Base-by-base conservation (phyloP, 2,797 vertebrate genomes). In the Pogonophryne albipinna region DNA sequence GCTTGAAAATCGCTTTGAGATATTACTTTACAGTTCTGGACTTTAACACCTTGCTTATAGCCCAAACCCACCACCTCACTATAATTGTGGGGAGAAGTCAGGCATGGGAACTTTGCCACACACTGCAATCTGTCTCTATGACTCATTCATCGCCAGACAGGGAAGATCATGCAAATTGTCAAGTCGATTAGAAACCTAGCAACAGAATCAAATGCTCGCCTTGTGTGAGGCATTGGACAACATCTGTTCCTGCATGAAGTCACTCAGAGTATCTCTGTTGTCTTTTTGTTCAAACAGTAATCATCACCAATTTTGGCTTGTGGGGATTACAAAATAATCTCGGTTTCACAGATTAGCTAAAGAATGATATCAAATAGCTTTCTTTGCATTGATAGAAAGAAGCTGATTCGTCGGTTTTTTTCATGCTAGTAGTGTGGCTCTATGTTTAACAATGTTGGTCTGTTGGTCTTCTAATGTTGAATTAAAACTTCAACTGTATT, bases 71-170 rank as follows among this genome's bases (percentile, higher is more conserved):
- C 47, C 13, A 4, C 31, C 50, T 51, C 52, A 59, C 42, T 64
- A 13, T 60, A 64, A 16, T 46, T 57, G 51, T 55, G 46, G 34
- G 53, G 59, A 27, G 47, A 59, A 44, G 59, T n/a, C 19, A 56
- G 23, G 45, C 74, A 78, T 90, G 86, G 80, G 83, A 89, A 85
- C 53, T 10, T 23, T 61, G 73, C 45, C 47, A 73, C 63, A 79
- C 60, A 19, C 58, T 15, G 31, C 59, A 42, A 68, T 67, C 71
- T 50, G 23, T 66, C 53, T 46, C 10, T 23, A 82, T 92, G 91
- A 92, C 58, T 93, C 87, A 91, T 52, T 60, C 56, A 66, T n/a
- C 4, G 2, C 64, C 76, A 87, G 85, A 88, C 72, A 23, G 3
- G 31, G 17, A 62, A 71, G 74, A 57, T 85, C 53, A 67, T 76